Evolutionary conservation across 1,140 invertebrate genomes (phyloP), one percentile per base, ranked within the genome.

Genomic region (Acromyrmex charruanus): DNA sequence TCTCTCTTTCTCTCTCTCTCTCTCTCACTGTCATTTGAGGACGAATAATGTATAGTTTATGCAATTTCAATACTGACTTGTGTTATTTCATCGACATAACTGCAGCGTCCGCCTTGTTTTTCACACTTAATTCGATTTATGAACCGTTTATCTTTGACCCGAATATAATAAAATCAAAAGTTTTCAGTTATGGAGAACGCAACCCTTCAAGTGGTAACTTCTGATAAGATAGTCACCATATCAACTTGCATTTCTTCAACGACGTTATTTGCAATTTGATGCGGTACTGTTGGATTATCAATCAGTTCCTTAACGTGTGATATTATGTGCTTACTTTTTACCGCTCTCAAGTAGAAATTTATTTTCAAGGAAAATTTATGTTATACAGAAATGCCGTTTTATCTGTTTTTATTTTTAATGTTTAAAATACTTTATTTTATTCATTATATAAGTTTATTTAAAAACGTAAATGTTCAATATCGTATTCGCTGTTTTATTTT

Each of bases 201-300:
- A 14, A 28, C 66, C 39, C 39, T 28, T 51, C n/a, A 14, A 81
- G 39, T 5, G 61, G 16, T 28, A 16, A 16, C 51, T 69, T n/a
- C 2, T 59, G 79, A 81, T 81, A 81, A 80, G 63, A 3, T 81
- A 49, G 51, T 59, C 44, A 18, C 77, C 16, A 71, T 25, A 21
- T 71, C 51, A 39, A 58, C 44, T 80, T 21, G 28, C 65, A 35
- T 71, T 81, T 44, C 25, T n/a, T 49, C 35, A 58, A 80, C 28
- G 49, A 51, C 14, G 18, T 14, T 58, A 58, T 58, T 58, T 49
- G 21, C 51, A 71, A 81, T 59, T 31, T 39, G 14, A 69, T 44
- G 28, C 16, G n/a, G 12, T 58, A 39, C 9, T 25, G 28, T 14
- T 39, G 21, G 35, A 39, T 55, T 69, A 59, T 59, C 21, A 71